These are phyloP conservation scores for Oasisia sp. DNA, from an alignment of 2,888 invertebrate genomes.

Conservation along the genomic window DNA sequence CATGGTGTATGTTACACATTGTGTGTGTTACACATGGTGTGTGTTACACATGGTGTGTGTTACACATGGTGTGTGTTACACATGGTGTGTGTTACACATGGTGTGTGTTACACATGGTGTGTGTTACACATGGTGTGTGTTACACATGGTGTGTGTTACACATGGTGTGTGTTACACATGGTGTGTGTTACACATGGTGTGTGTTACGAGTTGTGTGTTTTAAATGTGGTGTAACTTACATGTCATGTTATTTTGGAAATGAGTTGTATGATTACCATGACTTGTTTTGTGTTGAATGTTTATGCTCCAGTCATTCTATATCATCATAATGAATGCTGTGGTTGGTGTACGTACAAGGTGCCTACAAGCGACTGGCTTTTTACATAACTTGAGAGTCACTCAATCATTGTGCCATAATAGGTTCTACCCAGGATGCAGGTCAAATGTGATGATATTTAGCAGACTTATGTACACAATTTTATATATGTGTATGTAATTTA, in stretches of 20 bases:
- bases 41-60: background rate
- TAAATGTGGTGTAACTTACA: no score
- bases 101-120: background rate
- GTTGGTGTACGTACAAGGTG: background rate
- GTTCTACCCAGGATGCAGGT: conserved; percentile 5
- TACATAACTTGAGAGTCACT: conserved; percentile 6
- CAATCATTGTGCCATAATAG: conserved; percentile 17
- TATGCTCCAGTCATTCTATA: background rate
- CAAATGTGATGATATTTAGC: conserved; percentile 2
- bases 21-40: background rate
- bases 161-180: background rate
- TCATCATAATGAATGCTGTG: background rate
- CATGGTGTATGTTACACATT: background rate
- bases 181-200: background rate
- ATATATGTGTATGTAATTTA: background rate
- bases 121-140: background rate
- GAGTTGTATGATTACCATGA: no score
- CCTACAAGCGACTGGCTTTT: background rate
- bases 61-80: background rate
- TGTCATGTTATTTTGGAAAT: no score
- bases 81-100: background rate
- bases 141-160: background rate
- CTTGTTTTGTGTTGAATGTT: no score
- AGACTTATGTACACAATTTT: background rate
- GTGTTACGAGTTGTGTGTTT: no score